Evolutionary conservation across 2,888 invertebrate species (phyloP).

Genomic region (Orchesellides sinensis): DNA sequence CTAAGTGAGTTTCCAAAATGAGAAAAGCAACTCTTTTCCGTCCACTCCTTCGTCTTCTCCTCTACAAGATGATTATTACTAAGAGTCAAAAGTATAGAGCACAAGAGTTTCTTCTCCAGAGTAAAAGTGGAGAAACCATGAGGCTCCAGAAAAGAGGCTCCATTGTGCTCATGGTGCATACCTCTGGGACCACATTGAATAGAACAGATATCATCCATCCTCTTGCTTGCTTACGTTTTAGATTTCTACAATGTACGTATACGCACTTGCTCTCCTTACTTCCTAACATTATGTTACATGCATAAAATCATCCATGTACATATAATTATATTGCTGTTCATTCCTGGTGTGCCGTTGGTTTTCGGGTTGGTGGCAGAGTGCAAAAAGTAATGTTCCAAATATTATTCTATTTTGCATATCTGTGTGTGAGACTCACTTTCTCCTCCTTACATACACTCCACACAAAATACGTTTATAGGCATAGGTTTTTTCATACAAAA

Average conservation of each 20-base stretch:
- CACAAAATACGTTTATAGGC: background rate
- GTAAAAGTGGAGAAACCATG: slow-evolving; percentile 1
- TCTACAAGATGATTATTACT: too few relatives aligned
- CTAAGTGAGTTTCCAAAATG: background rate
- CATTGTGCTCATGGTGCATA: slow-evolving; percentile 13
- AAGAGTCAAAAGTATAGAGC: background rate
- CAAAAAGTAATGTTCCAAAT: slow-evolving; percentile 40
- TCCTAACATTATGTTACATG: background rate
- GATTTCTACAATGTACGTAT: background rate
- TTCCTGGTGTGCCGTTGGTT: background rate
- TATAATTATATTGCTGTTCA: slow-evolving; percentile 21
- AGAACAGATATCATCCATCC: slow-evolving; percentile 19
- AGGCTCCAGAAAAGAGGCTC: slow-evolving; percentile 7
- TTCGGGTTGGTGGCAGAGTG: slow-evolving; percentile 25
- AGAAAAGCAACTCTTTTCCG: background rate
- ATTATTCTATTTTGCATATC: slow-evolving; percentile 47
- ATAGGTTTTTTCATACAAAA: background rate
- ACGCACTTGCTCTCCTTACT: background rate
- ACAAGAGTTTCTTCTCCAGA: background rate
- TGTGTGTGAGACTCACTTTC: background rate
- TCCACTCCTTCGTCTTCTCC: background rate
- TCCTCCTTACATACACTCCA: background rate
- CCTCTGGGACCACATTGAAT: slow-evolving; percentile 27
- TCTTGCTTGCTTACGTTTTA: background rate
- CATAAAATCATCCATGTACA: background rate